Evolutionary conservation across 1,140 invertebrate species (phyloP).

Genomic region (Drosophila simulans): DNA sequence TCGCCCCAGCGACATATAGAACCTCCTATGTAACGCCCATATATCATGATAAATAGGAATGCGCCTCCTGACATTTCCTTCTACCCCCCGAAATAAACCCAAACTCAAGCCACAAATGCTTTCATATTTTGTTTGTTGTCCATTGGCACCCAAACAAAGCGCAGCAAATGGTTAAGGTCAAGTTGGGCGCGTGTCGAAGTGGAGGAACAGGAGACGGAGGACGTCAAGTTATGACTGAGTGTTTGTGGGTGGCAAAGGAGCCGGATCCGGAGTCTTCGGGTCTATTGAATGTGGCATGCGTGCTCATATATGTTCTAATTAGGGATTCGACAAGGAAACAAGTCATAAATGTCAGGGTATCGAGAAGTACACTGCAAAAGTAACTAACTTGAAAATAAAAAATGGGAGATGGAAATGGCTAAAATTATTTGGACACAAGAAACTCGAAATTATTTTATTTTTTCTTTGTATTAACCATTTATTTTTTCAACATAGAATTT

Average conservation of each 20-base stretch:
- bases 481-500: not conserved
- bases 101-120: not conserved
- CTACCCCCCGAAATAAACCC: not conserved
- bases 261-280: not conserved
- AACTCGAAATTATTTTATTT: not conserved
- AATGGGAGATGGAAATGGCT: no score
- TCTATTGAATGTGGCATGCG: conserved; percentile 47
- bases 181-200: conserved; percentile 31
- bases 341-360: conserved; percentile 33
- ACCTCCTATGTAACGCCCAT: conserved; percentile 6
- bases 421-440: no score
- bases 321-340: conserved; percentile 50
- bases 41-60: conserved; percentile 43
- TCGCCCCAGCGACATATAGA: conserved; percentile 24
- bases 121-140: conserved; percentile 8
- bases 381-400: not conserved
- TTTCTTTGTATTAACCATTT: not conserved
- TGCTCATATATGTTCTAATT: conserved; percentile 57
- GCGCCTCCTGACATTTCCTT: conserved; percentile 44
- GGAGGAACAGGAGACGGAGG: conserved; percentile 8
- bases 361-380: conserved; percentile 33
- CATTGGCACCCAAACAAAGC: conserved; percentile 44
- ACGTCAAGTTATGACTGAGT: conserved; percentile 10
- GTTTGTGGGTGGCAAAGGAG: conserved; percentile 4
- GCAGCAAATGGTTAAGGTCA: conserved; percentile 70